Evolutionary conservation across 2,113 vertebrate genomes (phyloP).

Genomic region (Ranitomeya variabilis): DNA sequence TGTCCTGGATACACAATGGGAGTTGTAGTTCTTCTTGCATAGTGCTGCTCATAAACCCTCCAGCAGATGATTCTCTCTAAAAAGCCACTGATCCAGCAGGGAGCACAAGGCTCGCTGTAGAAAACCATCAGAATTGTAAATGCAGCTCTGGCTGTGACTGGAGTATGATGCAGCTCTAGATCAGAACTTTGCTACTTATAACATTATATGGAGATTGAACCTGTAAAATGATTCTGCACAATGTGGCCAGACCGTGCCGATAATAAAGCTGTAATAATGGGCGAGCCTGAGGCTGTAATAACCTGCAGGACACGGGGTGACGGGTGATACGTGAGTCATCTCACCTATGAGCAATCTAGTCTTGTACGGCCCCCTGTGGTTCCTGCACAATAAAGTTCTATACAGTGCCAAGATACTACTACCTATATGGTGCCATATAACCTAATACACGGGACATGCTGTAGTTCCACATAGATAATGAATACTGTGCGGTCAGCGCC

Average conservation of each 20-base stretch:
- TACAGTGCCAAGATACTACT: too few relatives aligned
- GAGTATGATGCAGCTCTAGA: neutral
- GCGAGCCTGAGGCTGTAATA: neutral
- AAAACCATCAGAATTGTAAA: neutral
- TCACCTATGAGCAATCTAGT: too few relatives aligned
- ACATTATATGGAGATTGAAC: neutral
- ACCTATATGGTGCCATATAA: too few relatives aligned
- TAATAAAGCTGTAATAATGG: neutral
- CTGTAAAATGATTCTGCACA: neutral
- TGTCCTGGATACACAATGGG: neutral
- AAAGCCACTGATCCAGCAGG: neutral
- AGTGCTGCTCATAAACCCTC: too few relatives aligned
- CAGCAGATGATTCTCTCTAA: too few relatives aligned
- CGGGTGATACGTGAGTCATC: neutral
- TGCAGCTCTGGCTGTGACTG: slow-evolving; percentile 7
- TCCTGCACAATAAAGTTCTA: too few relatives aligned
- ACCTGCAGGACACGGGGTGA: too few relatives aligned
- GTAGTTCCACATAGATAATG: too few relatives aligned
- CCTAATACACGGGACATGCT: too few relatives aligned
- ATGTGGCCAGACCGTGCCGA: neutral
- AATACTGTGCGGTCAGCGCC: too few relatives aligned
- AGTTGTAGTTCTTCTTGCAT: neutral
- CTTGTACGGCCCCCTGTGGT: too few relatives aligned
- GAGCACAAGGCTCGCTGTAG: neutral
- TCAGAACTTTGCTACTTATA: neutral